Evolutionary conservation across 2,888 invertebrate species (phyloP).

Genomic region (Drosophila atroscutellata): DNA sequence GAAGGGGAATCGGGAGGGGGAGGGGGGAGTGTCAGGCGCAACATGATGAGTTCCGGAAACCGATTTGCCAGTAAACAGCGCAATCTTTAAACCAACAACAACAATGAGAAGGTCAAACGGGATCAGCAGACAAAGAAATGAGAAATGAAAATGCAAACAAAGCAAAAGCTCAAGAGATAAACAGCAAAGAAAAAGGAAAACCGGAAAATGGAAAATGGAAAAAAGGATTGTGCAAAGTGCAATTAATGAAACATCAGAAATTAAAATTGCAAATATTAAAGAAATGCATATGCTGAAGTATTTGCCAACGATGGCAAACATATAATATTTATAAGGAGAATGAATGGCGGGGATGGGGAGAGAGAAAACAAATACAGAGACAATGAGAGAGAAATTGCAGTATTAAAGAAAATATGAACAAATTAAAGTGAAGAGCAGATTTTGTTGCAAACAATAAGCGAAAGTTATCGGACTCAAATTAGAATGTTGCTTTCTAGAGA

Average conservation of each 20-base stretch:
- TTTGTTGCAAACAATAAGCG: neutral
- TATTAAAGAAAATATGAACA: neutral
- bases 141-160: neutral
- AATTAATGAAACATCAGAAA: conserved; percentile 48
- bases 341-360: neutral
- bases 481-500: neutral
- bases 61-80: conserved; percentile 73
- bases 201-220: neutral
- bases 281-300: conserved; percentile 5
- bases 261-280: conserved; percentile 19
- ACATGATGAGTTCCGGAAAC: conserved; percentile 67
- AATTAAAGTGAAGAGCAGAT: neutral
- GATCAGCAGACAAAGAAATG: conserved; percentile 20
- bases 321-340: neutral
- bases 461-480: neutral
- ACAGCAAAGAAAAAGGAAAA: conserved; percentile 4
- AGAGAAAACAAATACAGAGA: neutral
- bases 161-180: conserved; percentile 12
- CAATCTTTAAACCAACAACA: conserved; percentile 47
- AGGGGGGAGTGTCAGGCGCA: neutral
- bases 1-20: no score
- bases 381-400: neutral
- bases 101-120: conserved; percentile 49
- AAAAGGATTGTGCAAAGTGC: conserved; percentile 38
- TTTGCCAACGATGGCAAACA: neutral